phyloP scores from a whole-genome alignment of 1,140 invertebrate species.

The Chironomus striatipennis region DNA sequence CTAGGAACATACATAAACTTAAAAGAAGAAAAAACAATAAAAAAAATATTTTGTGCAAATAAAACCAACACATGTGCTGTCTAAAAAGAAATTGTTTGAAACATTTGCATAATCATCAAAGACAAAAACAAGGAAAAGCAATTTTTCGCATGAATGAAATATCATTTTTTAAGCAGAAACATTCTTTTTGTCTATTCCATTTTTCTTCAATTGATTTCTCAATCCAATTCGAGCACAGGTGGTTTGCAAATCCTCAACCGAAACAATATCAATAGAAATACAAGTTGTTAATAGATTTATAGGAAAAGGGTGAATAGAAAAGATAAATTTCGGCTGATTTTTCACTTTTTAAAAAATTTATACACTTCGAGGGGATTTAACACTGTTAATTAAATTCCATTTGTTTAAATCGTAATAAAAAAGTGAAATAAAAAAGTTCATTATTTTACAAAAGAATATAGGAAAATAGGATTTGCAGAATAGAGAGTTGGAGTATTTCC shows the following conservation, averaged over 20 bases:
- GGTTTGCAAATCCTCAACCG: not conserved
- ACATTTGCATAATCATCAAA: slow-evolving; percentile 1
- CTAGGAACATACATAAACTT: too few species aligned
- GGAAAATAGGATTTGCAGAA: too few species aligned
- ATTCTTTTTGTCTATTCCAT: not conserved
- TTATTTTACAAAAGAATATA: too few species aligned
- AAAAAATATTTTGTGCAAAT: too few species aligned
- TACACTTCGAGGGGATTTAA: too few species aligned
- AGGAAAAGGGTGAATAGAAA: not conserved
- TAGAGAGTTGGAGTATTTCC: too few species aligned
- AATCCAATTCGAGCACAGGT: slow-evolving; percentile 23
- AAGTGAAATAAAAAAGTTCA: not conserved
- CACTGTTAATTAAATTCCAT: too few species aligned
- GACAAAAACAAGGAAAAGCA: not conserved
- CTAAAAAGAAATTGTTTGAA: too few species aligned
- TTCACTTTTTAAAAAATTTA: too few species aligned
- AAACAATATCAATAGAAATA: not conserved
- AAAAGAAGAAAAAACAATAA: too few species aligned
- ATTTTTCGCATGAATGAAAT: not conserved
- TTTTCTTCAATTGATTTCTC: not conserved
- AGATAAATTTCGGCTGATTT: slow-evolving; percentile 46
- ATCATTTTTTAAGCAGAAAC: not conserved
- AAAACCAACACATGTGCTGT: too few species aligned
- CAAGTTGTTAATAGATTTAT: not conserved
- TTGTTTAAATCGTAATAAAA: too few species aligned